Base-by-base conservation (phyloP, 1,140 invertebrate species). In the Hyles euphorbiae region DNA sequence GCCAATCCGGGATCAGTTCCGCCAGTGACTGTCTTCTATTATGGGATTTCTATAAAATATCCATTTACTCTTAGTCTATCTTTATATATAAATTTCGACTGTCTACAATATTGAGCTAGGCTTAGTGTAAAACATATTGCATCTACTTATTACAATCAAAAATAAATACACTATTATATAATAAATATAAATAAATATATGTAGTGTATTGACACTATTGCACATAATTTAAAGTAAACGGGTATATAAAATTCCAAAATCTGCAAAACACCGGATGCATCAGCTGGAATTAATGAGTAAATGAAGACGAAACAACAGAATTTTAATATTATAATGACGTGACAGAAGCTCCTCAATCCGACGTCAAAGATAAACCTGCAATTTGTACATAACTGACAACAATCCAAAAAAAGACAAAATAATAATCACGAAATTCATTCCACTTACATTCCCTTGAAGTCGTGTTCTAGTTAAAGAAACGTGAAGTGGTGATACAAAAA, bases 1-100 rank as follows among this genome's bases (percentile, higher is more conserved):
- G 97, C 97, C 97, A 98, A 91, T 98, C 97, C 75, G 97, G 97
- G 89, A 98, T 98, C 91, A 98, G 91, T 91, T 98, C 96, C 75
- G 96, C 96, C 88, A 98, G 91, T 69, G 96, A 98, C 78, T 93
- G 94, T 91, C 96, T 93, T 92, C 96, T 93, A 78, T 75, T 86
- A 76, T 84, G 76, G 67, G 78, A 70, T 87, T 72, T 85, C 85
- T 88, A 87, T 73, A 88, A 88, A 83, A 87, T 80, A 83, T 79
- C 72, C 81, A 84, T 64, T 78, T 63, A 71, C 74, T 72, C 79
- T 82, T 83, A 81, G 60, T 81, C 12, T 54, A 47, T 10, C 46
- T 6, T 5, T 53, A 54, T 32, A 44, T 12, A 56, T 12, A 3
- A 50, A 32, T 50, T 50, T 50, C 11, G 48, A 22, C 7, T 22